phyloP scores from a whole-genome alignment of 35 echinoderm and acorn worm species.

The Hemicentrotus pulcherrimus region DNA sequence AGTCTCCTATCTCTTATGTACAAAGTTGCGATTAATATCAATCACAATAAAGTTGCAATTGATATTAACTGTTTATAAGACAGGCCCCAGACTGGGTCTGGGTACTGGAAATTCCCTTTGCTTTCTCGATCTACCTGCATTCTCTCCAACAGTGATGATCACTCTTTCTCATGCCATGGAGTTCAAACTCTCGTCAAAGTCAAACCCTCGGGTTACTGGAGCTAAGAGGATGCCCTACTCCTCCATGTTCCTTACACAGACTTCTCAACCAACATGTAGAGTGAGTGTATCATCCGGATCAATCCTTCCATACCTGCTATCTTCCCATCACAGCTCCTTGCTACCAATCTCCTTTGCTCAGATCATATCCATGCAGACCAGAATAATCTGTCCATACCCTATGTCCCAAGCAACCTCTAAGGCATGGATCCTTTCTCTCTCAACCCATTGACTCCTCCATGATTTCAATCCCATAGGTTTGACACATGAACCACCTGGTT shows the following conservation, averaged over 20 bases:
- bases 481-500: background rate
- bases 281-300: background rate
- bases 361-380: too few species aligned
- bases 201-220: background rate
- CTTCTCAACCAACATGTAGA: background rate
- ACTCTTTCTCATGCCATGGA: too few species aligned
- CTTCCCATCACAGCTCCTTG: background rate
- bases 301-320: background rate
- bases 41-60: too few species aligned
- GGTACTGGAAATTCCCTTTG: too few species aligned
- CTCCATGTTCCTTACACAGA: background rate
- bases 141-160: too few species aligned
- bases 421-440: background rate
- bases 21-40: too few species aligned
- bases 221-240: background rate
- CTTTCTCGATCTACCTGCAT: too few species aligned
- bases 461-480: too few species aligned
- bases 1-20: too few species aligned
- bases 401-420: background rate
- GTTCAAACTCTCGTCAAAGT: too few species aligned
- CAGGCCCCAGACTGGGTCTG: too few species aligned
- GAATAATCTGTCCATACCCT: background rate
- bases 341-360: background rate
- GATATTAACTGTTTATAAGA: too few species aligned
- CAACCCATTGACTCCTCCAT: background rate